These are phyloP conservation scores for Hemithea aestivaria DNA, from an alignment of 2,888 invertebrate species.

Conservation along the genomic window DNA sequence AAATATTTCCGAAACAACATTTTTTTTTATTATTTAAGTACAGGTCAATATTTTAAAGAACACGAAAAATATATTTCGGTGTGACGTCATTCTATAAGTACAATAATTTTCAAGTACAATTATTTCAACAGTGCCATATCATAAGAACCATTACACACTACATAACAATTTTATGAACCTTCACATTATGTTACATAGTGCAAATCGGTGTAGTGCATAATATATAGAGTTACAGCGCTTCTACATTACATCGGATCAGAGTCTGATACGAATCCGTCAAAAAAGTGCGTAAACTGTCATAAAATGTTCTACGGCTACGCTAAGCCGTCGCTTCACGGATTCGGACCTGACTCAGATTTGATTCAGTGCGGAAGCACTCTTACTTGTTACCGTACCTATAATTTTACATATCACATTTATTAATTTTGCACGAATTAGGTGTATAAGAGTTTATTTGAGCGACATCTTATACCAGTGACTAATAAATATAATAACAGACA, in stretches of 20 bases:
- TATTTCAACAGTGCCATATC: conserved; percentile 28
- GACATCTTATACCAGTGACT: no score
- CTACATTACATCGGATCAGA: no score
- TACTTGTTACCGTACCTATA: conserved; percentile 4
- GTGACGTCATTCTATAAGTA: conserved; percentile 39
- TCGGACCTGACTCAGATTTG: no score
- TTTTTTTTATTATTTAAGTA: conserved; percentile 65
- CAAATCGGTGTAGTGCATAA: conserved; percentile 15
- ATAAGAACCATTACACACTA: conserved; percentile 19
- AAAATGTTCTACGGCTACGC: no score
- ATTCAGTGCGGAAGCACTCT: no score
- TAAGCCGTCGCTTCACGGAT: no score
- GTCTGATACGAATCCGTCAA: no score
- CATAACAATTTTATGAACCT: conserved; percentile 16
- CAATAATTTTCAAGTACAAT: conserved; percentile 33
- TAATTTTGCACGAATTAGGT: conserved; percentile 2
- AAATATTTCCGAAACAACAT: conserved; percentile 54
- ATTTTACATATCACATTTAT: conserved; percentile 15
- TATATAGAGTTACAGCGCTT: conserved; percentile 9
- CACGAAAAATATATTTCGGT: conserved; percentile 50
- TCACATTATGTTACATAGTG: conserved; percentile 19
- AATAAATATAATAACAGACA: no score
- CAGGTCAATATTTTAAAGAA: conserved; percentile 51
- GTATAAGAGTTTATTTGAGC: no score
- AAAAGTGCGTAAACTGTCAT: neutral